These are phyloP conservation scores for Chelon auratus DNA, from an alignment of 2,797 vertebrate genomes.

Conservation along the genomic window DNA sequence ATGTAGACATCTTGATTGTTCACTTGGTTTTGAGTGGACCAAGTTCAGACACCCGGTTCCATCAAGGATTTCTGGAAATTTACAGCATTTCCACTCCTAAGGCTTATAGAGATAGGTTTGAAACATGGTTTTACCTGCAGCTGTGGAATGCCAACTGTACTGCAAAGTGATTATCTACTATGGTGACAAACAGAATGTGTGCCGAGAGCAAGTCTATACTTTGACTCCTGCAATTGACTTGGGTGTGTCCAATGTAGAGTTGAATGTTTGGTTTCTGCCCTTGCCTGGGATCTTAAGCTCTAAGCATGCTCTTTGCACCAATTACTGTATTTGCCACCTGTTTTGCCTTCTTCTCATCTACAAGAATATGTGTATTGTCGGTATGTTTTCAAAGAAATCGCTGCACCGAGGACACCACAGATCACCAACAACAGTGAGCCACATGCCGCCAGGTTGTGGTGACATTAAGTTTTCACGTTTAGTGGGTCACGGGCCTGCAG, in stretches of 20 bases:
- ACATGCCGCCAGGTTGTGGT: too few species aligned
- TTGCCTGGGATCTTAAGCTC: neutral
- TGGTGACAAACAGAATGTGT: neutral
- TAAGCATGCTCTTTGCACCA: neutral
- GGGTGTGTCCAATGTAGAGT: conserved; percentile 12
- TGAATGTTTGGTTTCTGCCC: neutral
- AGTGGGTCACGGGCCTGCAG: too few species aligned
- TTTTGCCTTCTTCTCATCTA: neutral
- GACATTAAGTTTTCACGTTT: too few species aligned
- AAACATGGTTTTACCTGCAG: neutral
- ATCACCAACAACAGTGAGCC: neutral
- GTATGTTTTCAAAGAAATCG: neutral
- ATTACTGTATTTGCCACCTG: neutral
- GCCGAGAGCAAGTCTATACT: neutral
- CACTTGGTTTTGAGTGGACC: conserved; percentile 8
- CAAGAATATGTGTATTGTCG: neutral
- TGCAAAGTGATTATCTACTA: neutral
- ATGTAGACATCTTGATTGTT: conserved; percentile 36
- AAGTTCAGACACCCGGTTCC: conserved; percentile 2
- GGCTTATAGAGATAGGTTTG: neutral
- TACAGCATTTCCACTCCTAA: neutral
- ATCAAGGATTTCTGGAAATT: neutral
- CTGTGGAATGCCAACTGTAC: neutral
- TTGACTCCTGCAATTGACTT: neutral
- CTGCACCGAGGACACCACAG: neutral